Base-by-base conservation (phyloP, 2,888 invertebrate genomes). In the Stegophylla sp. region DNA sequence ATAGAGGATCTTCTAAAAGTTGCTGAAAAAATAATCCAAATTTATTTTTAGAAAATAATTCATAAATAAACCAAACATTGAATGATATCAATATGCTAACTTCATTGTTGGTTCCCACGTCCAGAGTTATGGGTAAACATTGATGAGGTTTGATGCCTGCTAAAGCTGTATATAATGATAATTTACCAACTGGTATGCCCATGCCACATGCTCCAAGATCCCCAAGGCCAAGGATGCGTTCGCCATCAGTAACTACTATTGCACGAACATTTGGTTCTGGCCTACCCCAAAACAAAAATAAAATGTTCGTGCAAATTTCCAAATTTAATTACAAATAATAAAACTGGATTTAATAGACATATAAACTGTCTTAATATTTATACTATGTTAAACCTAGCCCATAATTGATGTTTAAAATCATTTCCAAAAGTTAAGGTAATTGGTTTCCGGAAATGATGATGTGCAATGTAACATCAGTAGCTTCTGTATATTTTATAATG, bases 131-230 rank as follows among this genome's bases (percentile, higher is more conserved):
- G 1, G 98, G 98, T 83, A 98, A 89, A 86, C 97, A 97, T 86
- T 96, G 94, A 86, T 95, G 93, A 0, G 98, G 98, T 85, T 95
- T 94, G 84, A 98, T 96, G n/a, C 97, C 98, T 28, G 97, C 98
- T 83, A 98, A 88, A 0, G 97, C 98, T 0, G 98, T 98, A 87
- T 98, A 98, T 56, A 98, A 89, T 0, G 98, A 92, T 83, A 99
- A 89, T 87, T 98, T 98, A 28, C 98, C 98, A 13, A 98, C 96
- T 0, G 98, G 98, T 85, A 99, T 98, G 82, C 98, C 98, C 97
- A 97, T 97, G 34, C 98, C 98, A 85, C 94, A 94, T 1, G 96
- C 96, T 0, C 98, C 98, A 72, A 98, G 90, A 87, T 98, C 98
- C 7, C 98, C 98, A 59, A 98, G 90, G 84, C 98, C 98, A 84